These are phyloP conservation scores for Zaprionus capensis DNA, from an alignment of 1,140 invertebrate species.

Conservation along the genomic window DNA sequence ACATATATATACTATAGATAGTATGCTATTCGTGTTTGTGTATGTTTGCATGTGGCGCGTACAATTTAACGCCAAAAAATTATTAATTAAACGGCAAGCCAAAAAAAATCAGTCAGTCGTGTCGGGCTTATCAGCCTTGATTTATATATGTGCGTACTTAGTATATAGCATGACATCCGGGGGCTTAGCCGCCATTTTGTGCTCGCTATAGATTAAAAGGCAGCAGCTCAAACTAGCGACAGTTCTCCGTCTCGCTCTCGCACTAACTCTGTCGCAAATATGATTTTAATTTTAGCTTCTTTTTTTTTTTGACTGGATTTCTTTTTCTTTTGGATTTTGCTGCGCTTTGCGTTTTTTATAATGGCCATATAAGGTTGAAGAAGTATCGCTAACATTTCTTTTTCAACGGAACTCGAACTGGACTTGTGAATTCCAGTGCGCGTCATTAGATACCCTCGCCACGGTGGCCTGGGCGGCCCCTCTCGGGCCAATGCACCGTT, in stretches of 20 bases:
- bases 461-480: not conserved
- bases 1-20: conserved; percentile 14
- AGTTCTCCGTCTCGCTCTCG: not conserved
- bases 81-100: conserved; percentile 66
- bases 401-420: conserved; percentile 61
- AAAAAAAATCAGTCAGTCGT: conserved; percentile 35
- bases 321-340: conserved; percentile 28
- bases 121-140: conserved; percentile 66
- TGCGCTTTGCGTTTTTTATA: conserved; percentile 55
- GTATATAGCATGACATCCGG: conserved; percentile 67
- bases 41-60: conserved; percentile 7
- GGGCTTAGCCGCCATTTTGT: conserved; percentile 62
- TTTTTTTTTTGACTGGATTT: conserved; percentile 12
- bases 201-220: conserved; percentile 61
- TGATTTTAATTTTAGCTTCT: conserved; percentile 1
- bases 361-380: conserved; percentile 11
- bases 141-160: conserved; percentile 54
- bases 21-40: conserved; percentile 1
- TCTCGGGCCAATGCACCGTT: conserved; percentile 65
- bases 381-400: conserved; percentile 56
- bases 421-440: conserved; percentile 45
- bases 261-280: conserved; percentile 15
- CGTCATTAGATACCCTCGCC: conserved; percentile 59
- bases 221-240: not conserved
- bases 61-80: conserved; percentile 79